Conservation (phyloP, 2,888 invertebrate genomes). For the Drosophila paranaensis region DNA sequence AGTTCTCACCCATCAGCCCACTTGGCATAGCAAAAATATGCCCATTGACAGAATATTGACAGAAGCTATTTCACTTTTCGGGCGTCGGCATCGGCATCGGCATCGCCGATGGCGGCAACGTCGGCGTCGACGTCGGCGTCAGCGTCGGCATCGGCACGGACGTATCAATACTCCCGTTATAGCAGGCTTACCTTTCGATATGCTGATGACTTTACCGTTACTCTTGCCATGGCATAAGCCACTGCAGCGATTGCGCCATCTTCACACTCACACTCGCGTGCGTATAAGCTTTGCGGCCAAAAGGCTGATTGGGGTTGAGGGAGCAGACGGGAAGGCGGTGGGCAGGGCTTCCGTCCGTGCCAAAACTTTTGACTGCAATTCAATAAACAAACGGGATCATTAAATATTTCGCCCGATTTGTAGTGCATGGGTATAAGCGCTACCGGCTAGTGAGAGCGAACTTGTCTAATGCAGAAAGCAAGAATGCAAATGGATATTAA, state of each 20-base stretch:
- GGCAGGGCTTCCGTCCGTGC: constrained; percentile 72
- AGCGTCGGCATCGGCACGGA: not conserved
- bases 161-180: not conserved
- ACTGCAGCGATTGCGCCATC: constrained; percentile 27
- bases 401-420: constrained; percentile 68
- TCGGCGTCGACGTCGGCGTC: not conserved
- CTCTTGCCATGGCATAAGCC: constrained; percentile 40
- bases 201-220: constrained; percentile 2
- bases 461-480: constrained; percentile 49
- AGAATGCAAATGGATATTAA: constrained; percentile 64
- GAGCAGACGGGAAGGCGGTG: constrained; percentile 30
- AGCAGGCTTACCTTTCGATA: constrained; percentile 9
- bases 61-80: constrained; percentile 80
- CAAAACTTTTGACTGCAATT: constrained; percentile 77
- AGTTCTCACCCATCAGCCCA: constrained; percentile 32
- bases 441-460: constrained; percentile 25
- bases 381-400: constrained; percentile 80
- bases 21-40: constrained; percentile 61
- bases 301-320: constrained; percentile 18
- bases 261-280: constrained; percentile 33
- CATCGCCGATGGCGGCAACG: not conserved
- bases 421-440: constrained; percentile 29
- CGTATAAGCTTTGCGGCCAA: constrained; percentile 65
- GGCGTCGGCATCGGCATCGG: constrained; percentile 35
- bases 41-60: constrained; percentile 83